Evolutionary conservation across 2,797 vertebrate genomes (phyloP), one percentile per base, ranked within the genome.

Genomic region (Pitangus sulphuratus): DNA sequence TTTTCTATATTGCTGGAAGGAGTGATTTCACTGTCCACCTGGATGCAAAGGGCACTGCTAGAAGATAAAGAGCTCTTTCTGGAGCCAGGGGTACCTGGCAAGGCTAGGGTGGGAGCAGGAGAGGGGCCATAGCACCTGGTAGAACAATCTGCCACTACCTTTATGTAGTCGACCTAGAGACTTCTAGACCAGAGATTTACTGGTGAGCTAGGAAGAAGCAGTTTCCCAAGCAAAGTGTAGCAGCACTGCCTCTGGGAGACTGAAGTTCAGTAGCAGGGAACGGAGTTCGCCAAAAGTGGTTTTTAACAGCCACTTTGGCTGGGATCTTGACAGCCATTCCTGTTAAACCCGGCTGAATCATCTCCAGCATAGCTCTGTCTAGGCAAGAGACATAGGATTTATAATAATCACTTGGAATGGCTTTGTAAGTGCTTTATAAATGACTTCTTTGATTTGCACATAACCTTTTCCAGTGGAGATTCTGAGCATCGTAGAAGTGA

Each of bases 251-350:
- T 87, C 72, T 82, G 42, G 33, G 66, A 94, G 25, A 44, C 28
- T 57, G 19, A 30, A 79, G 44, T 45, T 91, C 66, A 72, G 80
- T 56, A 68, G 44, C 74, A 91, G 62, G 24, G 58, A 76, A 92
- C 5, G 7, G 20, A 91, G 39, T 57, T 77, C 1, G 2, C 47
- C 80, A 79, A 66, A 88, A 88, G 33, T 1, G 1, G 1, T 39
- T 77, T 93, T 70, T 70, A 95, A 69, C 70, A 93, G 44, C 40
- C 54, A 33, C 22, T 90, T 91, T 93, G 88, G 83, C 90, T 95
- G 85, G 79, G 80, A 84, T 87, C 62, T 95, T 87, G 93, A 89
- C 70, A 93, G 74, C 40, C 65, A 28, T 65, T 84, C 90, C 72
- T 84, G 76, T 94, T 62, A 69, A 90, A 93, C 48, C 0, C 0